Percentiles rank a stretch among this genome's conserved stretches.
These are phyloP conservation scores for Hirundichthys speculiger DNA, from an alignment of 2,113 vertebrate species.

Conservation along the genomic window DNA sequence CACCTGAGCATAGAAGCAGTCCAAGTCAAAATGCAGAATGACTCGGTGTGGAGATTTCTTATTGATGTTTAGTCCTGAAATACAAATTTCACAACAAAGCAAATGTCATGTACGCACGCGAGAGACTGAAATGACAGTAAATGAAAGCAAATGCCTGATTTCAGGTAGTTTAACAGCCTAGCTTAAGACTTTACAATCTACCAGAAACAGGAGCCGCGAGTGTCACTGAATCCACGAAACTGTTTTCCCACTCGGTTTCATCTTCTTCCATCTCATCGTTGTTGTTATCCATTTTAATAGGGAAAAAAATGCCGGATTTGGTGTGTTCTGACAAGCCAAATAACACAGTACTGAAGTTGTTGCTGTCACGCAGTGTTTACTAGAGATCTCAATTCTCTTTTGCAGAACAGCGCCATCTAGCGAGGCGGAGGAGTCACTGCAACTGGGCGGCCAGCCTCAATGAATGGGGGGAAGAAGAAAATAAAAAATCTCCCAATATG, in stretches of 20 bases:
- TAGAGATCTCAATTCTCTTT: not conserved
- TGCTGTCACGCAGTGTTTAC: too few relatives aligned
- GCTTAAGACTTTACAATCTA: conserved; percentile 22
- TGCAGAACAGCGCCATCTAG: conserved; percentile 25
- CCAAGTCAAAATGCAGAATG: conserved; percentile 88
- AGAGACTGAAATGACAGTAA: not conserved
- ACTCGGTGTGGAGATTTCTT: conserved; percentile 65
- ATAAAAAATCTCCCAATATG: not conserved
- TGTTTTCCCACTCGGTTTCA: conserved; percentile 63
- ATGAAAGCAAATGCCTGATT: not conserved
- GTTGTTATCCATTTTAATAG: conserved; percentile 51
- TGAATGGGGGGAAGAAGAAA: not conserved
- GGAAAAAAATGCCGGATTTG: rapidly evolving
- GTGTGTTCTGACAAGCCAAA: too few relatives aligned
- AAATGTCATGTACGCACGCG: not conserved
- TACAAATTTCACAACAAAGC: not conserved
- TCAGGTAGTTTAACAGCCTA: too few relatives aligned
- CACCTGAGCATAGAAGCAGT: conserved; percentile 94
- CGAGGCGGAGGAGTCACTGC: conserved; percentile 17
- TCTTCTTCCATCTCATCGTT: conserved; percentile 64
- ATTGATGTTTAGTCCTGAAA: conserved; percentile 30
- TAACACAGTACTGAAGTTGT: too few relatives aligned
- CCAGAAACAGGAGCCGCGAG: conserved; percentile 26
- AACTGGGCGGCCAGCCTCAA: not conserved
- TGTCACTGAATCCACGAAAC: conserved; percentile 27